Conservation (phyloP, 1,140 invertebrate genomes). For the Glossosoma conforme region DNA sequence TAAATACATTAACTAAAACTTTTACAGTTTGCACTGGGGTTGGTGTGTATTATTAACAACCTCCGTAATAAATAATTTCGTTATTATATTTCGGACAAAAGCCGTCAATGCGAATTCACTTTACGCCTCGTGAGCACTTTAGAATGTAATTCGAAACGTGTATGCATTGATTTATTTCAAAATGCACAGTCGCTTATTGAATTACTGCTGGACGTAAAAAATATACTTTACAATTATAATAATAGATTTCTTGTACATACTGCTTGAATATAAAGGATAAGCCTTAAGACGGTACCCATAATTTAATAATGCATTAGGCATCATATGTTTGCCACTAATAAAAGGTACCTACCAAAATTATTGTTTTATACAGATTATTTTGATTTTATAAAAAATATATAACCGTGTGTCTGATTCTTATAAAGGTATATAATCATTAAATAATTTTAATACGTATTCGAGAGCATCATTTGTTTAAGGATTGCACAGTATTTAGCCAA, state of each 20-base stretch:
- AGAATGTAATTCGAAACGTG: slow-evolving; percentile 31
- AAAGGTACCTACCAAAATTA: slow-evolving; percentile 2
- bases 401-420: too few species aligned
- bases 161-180: slow-evolving; percentile 28
- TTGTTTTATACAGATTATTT: not conserved
- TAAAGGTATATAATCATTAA: too few species aligned
- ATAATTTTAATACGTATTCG: too few species aligned
- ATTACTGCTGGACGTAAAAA: slow-evolving; percentile 16
- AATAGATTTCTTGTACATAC: not conserved
- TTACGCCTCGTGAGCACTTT: slow-evolving; percentile 31
- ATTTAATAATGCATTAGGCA: too few species aligned
- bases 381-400: too few species aligned
- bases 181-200: slow-evolving; percentile 21
- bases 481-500: too few species aligned
- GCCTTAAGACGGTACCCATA: too few species aligned
- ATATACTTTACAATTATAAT: slow-evolving; percentile 13
- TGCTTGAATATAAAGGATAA: too few species aligned
- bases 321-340: too few species aligned
- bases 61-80: slow-evolving; percentile 30
- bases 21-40: too few species aligned
- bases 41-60: slow-evolving; percentile 14
- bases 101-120: slow-evolving; percentile 31
- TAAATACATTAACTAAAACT: too few species aligned
- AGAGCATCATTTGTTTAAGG: too few species aligned
- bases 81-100: slow-evolving; percentile 32